These are phyloP conservation scores for Rhineura floridana DNA, from an alignment of 2,113 vertebrate species.

Conservation along the genomic window DNA sequence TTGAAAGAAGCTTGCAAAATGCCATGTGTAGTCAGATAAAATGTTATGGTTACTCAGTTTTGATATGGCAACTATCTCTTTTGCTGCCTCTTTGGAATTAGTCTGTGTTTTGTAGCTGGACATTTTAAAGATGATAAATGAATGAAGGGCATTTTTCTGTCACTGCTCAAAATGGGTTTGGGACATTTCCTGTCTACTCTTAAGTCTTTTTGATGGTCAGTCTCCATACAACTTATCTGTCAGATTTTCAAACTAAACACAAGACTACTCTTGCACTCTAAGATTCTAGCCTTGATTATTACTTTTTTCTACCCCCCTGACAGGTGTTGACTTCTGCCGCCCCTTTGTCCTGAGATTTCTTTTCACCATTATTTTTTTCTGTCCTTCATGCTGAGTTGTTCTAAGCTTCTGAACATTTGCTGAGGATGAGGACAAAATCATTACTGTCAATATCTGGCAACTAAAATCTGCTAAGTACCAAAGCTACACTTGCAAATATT, in stretches of 20 bases:
- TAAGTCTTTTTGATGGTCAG: conserved; percentile 5
- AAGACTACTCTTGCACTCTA: neutral
- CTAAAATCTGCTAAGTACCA: neutral
- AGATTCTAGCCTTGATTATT: neutral
- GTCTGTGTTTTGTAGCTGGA: conserved; percentile 26
- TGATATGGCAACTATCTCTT: conserved; percentile 39
- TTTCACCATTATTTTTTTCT: neutral
- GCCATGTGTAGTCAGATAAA: conserved; percentile 22
- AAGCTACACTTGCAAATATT: neutral
- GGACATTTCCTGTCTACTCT: conserved; percentile 37
- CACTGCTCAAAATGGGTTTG: conserved; percentile 24
- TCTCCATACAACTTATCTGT: conserved; percentile 29
- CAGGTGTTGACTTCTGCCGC: neutral
- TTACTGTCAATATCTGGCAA: neutral
- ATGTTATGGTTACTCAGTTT: conserved; percentile 13
- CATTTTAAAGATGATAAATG: conserved; percentile 41
- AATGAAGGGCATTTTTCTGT: conserved; percentile 39
- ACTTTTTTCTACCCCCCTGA: conserved; percentile 23
- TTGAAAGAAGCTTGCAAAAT: conserved; percentile 11
- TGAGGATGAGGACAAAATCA: neutral
- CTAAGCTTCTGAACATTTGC: neutral
- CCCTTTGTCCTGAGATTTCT: conserved; percentile 5
- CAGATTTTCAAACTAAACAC: conserved; percentile 27
- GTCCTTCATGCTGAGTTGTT: neutral
- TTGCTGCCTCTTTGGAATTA: conserved; percentile 39